Conservation (phyloP, 1,140 invertebrate genomes). For the Copidosoma floridanum region DNA sequence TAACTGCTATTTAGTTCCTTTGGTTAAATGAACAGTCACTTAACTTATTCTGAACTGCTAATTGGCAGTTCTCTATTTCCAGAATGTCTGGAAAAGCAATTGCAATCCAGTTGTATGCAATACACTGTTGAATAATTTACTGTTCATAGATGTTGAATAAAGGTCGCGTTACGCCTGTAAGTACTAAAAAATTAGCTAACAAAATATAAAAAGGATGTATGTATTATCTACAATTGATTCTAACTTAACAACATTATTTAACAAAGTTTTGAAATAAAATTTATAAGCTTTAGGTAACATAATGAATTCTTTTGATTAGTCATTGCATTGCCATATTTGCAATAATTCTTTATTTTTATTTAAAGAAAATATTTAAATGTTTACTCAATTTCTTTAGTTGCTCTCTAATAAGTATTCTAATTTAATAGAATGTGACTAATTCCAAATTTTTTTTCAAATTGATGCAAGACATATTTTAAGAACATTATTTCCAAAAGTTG, state of each 20-base stretch:
- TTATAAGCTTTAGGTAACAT: too few species aligned
- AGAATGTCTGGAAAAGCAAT: conserved; percentile 58
- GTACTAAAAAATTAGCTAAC: conserved; percentile 48
- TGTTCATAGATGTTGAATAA: conserved; percentile 45
- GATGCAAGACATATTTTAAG: background rate
- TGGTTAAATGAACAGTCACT: conserved; percentile 13
- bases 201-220: conserved; percentile 46
- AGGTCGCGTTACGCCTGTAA: conserved; percentile 53
- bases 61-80: conserved; percentile 54
- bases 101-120: conserved; percentile 56
- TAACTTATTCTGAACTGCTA: conserved; percentile 49
- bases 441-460: too few species aligned
- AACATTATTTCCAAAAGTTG: background rate
- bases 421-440: too few species aligned
- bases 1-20: too few species aligned
- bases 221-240: conserved; percentile 49
- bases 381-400: too few species aligned
- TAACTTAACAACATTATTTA: too few species aligned
- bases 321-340: too few species aligned
- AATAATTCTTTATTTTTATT: too few species aligned
- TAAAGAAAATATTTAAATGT: too few species aligned
- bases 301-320: conserved; percentile 49
- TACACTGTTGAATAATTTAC: conserved; percentile 56
- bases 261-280: too few species aligned
- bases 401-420: too few species aligned